Conservation (phyloP, 2,113 vertebrate genomes). For the Thamnaconus septentrionalis region DNA sequence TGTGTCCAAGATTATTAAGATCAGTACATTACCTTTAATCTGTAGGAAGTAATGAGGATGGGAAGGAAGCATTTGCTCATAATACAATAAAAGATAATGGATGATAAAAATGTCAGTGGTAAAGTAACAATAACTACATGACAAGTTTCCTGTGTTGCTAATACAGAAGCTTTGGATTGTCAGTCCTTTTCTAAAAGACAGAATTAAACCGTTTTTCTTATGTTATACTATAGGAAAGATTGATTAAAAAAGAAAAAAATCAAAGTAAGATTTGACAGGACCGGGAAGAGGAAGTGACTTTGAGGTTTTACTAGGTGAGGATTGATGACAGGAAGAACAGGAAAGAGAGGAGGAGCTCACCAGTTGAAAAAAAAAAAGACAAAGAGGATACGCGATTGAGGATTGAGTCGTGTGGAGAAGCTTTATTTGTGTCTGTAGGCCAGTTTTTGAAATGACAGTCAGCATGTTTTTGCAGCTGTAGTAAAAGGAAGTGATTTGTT, state of each 20-base stretch:
- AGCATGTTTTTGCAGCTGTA: conserved; percentile 41
- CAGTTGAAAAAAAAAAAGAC: background rate
- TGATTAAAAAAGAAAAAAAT: background rate
- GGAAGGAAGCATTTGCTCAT: too few relatives aligned
- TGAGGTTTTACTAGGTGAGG: background rate
- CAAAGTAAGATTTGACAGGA: background rate
- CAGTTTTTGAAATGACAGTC: conserved; percentile 10
- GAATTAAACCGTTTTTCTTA: too few relatives aligned
- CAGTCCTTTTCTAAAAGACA: too few relatives aligned
- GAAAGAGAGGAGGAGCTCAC: background rate
- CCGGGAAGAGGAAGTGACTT: background rate
- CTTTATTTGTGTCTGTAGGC: background rate
- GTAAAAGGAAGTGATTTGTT: conserved; percentile 37
- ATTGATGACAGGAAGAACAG: conserved; percentile 1
- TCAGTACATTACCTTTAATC: too few relatives aligned
- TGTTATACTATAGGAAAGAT: background rate
- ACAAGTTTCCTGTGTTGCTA: too few relatives aligned
- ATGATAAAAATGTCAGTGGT: too few relatives aligned
- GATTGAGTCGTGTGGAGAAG: too few relatives aligned
- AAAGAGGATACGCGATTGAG: background rate
- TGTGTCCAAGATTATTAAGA: too few relatives aligned
- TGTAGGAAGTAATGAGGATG: too few relatives aligned
- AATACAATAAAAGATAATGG: too few relatives aligned
- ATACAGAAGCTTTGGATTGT: too few relatives aligned
- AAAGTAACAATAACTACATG: too few relatives aligned